A percentile compares a stretch with the other conserved stretches of the same genome.
These are phyloP conservation scores for Microcebus griseorufus DNA, from an alignment of 2,113 vertebrate species.

Conservation along the genomic window DNA sequence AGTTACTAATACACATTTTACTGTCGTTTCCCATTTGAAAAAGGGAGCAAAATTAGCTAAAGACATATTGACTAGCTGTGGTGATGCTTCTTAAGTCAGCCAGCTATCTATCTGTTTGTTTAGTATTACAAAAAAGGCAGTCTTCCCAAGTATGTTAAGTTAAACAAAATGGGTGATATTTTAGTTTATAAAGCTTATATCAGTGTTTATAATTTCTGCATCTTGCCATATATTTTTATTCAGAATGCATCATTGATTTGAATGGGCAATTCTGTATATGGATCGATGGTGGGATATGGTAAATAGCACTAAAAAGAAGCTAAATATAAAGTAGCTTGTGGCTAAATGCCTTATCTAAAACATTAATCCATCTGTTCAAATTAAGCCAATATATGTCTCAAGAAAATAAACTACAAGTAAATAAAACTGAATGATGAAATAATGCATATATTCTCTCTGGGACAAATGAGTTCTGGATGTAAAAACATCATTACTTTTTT, in stretches of 20 bases:
- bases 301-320: constrained; percentile 23
- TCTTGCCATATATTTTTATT: constrained; percentile 36
- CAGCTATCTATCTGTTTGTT: neutral
- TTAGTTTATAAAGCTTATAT: neutral
- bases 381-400: constrained; percentile 39
- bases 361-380: constrained; percentile 65
- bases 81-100: neutral
- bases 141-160: neutral
- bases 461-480: constrained; percentile 30
- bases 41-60: neutral
- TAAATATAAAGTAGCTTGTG: constrained; percentile 46
- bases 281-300: neutral
- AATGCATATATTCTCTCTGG: neutral
- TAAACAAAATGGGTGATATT: constrained; percentile 3
- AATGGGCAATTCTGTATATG: constrained; percentile 4
- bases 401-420: constrained; percentile 57
- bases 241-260: constrained; percentile 47
- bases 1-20: neutral
- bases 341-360: constrained; percentile 46
- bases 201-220: neutral
- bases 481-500: neutral
- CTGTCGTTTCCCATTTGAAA: neutral
- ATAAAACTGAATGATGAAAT: constrained; percentile 53
- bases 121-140: neutral
- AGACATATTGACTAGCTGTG: neutral